Percentiles rank a stretch among this genome's conserved stretches.
Conservation (phyloP, 1,140 invertebrate species). For the Augochlora pura region DNA sequence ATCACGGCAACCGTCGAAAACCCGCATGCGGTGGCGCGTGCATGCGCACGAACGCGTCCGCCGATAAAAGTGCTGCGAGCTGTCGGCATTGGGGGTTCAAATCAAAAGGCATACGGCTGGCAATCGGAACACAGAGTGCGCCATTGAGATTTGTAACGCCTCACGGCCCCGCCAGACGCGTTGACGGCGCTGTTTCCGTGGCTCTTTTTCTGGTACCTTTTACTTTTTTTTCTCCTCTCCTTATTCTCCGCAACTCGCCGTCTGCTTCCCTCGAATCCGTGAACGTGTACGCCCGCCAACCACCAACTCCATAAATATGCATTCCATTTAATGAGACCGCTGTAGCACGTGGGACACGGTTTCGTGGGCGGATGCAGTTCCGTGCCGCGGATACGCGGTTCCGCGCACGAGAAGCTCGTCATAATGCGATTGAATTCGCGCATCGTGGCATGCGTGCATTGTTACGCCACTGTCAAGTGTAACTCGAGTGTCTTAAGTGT, state of each 20-base stretch:
- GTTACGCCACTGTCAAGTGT: conserved; percentile 20
- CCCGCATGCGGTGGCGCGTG: background rate
- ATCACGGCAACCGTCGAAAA: conserved; percentile 32
- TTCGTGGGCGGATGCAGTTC: conserved; percentile 51
- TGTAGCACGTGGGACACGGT: conserved; percentile 45
- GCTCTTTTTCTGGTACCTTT: background rate
- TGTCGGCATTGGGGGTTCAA: conserved; percentile 46
- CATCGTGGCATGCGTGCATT: conserved; percentile 40
- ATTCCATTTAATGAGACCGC: conserved; percentile 64
- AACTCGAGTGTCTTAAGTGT: conserved; percentile 40
- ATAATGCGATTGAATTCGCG: conserved; percentile 55
- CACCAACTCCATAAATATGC: conserved; percentile 64
- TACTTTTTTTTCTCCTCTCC: background rate
- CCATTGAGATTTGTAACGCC: conserved; percentile 63
- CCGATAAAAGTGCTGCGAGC: conserved; percentile 46
- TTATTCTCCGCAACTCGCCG: conserved; percentile 18
- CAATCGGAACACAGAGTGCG: conserved; percentile 56
- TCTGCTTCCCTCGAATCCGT: conserved; percentile 24
- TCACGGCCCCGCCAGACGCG: conserved; percentile 52
- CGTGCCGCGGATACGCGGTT: conserved; percentile 41
- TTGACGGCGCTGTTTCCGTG: conserved; percentile 32
- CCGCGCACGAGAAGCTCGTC: conserved; percentile 27
- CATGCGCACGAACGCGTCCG: background rate
- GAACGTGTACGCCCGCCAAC: conserved; percentile 33
- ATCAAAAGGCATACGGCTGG: conserved; percentile 55